phyloP scores from a whole-genome alignment of 2,113 vertebrate genomes.

The Catharus minimus region DNA sequence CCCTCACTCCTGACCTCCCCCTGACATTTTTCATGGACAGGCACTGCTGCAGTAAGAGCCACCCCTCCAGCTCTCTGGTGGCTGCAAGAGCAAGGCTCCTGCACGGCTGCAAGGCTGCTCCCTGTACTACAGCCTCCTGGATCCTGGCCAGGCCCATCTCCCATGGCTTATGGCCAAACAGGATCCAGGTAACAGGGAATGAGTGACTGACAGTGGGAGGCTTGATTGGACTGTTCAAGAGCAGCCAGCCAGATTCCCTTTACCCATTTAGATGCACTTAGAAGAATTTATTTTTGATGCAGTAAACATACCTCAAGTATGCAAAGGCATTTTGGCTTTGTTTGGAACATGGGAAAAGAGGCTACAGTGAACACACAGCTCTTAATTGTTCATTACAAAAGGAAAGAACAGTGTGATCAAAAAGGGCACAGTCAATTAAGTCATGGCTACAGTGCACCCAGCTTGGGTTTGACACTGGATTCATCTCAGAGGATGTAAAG shows the following conservation, averaged over 20 bases:
- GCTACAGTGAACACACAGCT: neutral
- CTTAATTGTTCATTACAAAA: neutral
- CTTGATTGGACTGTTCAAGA: neutral
- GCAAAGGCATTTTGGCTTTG: conserved; percentile 1
- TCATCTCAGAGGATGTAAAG: neutral
- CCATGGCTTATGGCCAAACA: neutral
- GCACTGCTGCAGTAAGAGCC: neutral
- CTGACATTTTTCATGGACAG: neutral
- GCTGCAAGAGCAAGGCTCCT: neutral
- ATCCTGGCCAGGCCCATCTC: neutral
- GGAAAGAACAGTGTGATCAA: neutral
- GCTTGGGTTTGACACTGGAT: neutral
- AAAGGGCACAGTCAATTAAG: neutral
- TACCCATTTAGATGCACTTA: neutral
- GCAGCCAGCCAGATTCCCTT: neutral
- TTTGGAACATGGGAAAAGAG: neutral
- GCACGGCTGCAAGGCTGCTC: neutral
- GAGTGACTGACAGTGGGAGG: rapidly evolving
- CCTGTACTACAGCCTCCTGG: neutral
- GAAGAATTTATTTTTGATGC: neutral
- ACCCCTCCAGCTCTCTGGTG: rapidly evolving
- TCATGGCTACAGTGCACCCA: rapidly evolving
- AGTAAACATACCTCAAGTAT: neutral
- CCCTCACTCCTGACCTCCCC: rapidly evolving
- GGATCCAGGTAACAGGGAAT: neutral